Percentiles rank a stretch among this genome's conserved stretches.
Evolutionary conservation across 2,113 vertebrate genomes (phyloP).

Genomic region (Hylia prasina): DNA sequence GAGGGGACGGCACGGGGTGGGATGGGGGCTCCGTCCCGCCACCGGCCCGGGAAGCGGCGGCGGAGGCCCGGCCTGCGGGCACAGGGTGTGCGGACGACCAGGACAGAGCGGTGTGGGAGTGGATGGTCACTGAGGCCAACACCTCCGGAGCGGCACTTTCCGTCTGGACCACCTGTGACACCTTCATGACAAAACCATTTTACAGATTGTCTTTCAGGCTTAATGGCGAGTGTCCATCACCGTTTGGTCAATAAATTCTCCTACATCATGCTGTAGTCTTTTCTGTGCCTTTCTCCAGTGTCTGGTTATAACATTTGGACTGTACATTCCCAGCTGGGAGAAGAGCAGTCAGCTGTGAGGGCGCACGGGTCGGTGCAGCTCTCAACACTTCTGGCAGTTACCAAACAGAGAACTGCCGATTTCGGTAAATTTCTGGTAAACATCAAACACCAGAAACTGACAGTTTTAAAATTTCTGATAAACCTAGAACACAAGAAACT

Average conservation of each 20-base stretch:
- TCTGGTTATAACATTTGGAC: fast-evolving
- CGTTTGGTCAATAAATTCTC: neutral
- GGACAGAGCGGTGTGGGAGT: fast-evolving
- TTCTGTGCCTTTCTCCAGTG: neutral
- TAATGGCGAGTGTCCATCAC: no score
- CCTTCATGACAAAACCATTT: no score
- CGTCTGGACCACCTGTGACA: neutral
- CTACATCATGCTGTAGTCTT: fast-evolving
- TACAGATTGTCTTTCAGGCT: neutral
- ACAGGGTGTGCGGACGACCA: fast-evolving
- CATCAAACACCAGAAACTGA: neutral
- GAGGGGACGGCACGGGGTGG: no score
- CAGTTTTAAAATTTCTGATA: neutral
- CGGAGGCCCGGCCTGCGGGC: neutral
- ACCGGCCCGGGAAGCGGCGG: neutral
- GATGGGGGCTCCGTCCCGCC: neutral
- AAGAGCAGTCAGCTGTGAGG: neutral
- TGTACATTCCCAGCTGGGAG: neutral
- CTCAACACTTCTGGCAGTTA: neutral
- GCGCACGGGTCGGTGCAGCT: neutral
- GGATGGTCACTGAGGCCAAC: neutral
- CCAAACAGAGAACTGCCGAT: neutral
- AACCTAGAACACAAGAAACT: neutral
- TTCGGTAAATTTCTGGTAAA: neutral
- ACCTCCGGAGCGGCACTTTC: fast-evolving